Conservation (phyloP, 2,888 invertebrate species). For the Timandra comae region DNA sequence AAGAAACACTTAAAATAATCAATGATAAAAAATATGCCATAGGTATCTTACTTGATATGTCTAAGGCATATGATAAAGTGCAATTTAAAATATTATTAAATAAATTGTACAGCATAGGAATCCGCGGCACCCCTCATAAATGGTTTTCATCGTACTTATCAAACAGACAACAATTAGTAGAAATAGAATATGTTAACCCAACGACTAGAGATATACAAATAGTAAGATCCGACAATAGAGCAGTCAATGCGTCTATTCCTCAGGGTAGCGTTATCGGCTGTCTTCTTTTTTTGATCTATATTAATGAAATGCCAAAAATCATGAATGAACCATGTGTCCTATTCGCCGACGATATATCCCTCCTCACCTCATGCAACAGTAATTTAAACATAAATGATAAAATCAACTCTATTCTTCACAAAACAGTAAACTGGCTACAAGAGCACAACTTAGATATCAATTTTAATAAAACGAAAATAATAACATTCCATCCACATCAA, state of each 20-base stretch:
- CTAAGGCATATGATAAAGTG: slow-evolving; percentile 21
- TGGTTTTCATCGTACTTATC: slow-evolving; percentile 15
- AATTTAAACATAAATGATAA: background rate
- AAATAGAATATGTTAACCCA: slow-evolving; percentile 7
- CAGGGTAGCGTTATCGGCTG: background rate
- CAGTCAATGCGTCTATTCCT: background rate
- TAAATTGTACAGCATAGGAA: slow-evolving; percentile 13
- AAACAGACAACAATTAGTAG: slow-evolving; percentile 9
- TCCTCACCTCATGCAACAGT: background rate
- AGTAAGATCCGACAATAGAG: background rate
- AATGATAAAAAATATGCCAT: slow-evolving; percentile 13
- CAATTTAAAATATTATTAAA: slow-evolving; percentile 9
- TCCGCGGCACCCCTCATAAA: slow-evolving; percentile 10
- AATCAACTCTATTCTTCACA: background rate
- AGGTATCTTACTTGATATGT: slow-evolving; percentile 20
- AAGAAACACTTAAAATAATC: slow-evolving; percentile 6
- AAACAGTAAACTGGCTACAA: background rate
- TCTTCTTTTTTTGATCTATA: background rate
- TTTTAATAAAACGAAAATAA: background rate
- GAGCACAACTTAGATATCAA: background rate
- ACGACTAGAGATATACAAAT: background rate
- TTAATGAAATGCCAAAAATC: background rate
- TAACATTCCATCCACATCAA: background rate
- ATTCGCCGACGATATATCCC: background rate
- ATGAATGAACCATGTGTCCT: background rate